These are phyloP conservation scores for Trichogramma evanescens DNA, from an alignment of 2,888 invertebrate species.

Conservation along the genomic window DNA sequence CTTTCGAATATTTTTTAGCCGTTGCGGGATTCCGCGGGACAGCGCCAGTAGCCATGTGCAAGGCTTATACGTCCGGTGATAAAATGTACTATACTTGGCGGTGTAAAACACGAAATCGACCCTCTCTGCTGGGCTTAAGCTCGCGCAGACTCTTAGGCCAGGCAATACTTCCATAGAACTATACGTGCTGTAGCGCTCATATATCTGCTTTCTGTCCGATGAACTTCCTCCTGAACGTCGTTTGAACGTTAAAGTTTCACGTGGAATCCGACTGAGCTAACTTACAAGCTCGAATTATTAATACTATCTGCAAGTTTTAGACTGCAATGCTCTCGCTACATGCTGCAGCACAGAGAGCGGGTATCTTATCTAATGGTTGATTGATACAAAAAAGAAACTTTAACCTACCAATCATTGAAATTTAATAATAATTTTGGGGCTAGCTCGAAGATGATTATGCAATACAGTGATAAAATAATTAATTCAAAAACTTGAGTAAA, in stretches of 20 bases:
- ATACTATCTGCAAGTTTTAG: conserved; percentile 14
- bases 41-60: conserved; percentile 1
- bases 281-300: conserved; percentile 17
- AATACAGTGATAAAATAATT: background rate
- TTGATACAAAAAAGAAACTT: too few relatives aligned
- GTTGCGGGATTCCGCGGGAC: background rate
- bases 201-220: conserved; percentile 15
- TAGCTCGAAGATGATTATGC: background rate
- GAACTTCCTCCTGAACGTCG: conserved; percentile 17
- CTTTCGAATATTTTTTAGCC: conserved; percentile 4
- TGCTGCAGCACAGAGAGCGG: conserved; percentile 5
- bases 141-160: background rate
- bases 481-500: background rate
- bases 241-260: conserved; percentile 23
- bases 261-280: conserved; percentile 15
- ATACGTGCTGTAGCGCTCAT: conserved; percentile 11
- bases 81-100: conserved; percentile 24
- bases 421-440: background rate
- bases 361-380: background rate
- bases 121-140: conserved; percentile 8
- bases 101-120: conserved; percentile 25
- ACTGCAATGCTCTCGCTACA: conserved; percentile 13
- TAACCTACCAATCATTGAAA: background rate
- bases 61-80: conserved; percentile 22
- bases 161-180: background rate